A percentile compares a stretch with the other conserved stretches of the same genome.
These are phyloP conservation scores for Neoascia interrupta DNA, from an alignment of 2,888 invertebrate species.

Conservation along the genomic window DNA sequence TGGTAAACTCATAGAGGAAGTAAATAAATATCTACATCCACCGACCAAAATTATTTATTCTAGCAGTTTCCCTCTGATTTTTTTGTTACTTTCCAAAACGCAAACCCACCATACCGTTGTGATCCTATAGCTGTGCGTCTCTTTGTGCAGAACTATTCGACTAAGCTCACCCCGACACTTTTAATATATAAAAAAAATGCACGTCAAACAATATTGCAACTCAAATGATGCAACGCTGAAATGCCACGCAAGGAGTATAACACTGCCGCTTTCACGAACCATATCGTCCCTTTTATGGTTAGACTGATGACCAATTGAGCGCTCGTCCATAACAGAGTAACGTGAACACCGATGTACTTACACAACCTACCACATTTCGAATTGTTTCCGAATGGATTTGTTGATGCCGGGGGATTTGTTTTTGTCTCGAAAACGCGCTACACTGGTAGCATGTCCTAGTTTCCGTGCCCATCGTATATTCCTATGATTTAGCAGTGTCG, in stretches of 20 bases:
- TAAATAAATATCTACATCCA: no score
- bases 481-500: constrained; percentile 18
- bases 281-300: constrained; percentile 27
- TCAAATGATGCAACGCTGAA: neutral
- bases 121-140: no score
- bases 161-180: no score
- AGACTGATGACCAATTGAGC: constrained; percentile 40
- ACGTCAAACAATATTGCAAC: neutral
- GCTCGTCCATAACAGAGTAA: neutral
- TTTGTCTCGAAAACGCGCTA: neutral
- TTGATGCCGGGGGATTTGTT: constrained; percentile 29
- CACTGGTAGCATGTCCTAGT: neutral
- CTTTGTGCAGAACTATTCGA: no score
- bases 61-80: no score
- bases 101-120: no score
- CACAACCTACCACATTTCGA: neutral
- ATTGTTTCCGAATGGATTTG: constrained; percentile 37
- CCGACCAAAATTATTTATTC: no score
- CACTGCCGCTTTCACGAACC: neutral
- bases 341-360: neutral
- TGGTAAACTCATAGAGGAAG: no score
- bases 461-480: neutral
- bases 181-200: no score
- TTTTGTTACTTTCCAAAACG: no score
- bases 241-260: neutral